Conservation (phyloP, 2,113 vertebrate genomes). For the Nettapus auritus region DNA sequence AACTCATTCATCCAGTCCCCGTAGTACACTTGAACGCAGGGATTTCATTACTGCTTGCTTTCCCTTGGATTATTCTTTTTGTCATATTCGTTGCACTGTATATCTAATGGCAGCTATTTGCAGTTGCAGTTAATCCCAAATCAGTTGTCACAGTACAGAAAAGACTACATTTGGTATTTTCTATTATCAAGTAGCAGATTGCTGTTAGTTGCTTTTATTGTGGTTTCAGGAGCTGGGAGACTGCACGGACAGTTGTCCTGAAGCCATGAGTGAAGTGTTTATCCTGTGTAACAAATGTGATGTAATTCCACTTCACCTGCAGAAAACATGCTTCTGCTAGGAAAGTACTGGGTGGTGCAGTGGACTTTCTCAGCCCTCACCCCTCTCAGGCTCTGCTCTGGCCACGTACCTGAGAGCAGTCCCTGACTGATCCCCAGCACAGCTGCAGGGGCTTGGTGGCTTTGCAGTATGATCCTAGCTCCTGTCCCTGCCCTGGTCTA, state of each 20-base stretch:
- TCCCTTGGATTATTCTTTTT: neutral
- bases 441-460: neutral
- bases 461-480: neutral
- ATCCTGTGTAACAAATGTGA: neutral
- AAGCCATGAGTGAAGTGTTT: neutral
- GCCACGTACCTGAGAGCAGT: neutral
- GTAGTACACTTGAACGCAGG: neutral
- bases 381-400: neutral
- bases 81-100: neutral
- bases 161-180: neutral
- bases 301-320: neutral
- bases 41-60: neutral
- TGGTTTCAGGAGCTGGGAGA: neutral
- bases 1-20: neutral
- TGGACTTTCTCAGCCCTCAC: neutral
- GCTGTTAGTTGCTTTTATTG: neutral
- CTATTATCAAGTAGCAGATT: neutral
- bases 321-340: neutral
- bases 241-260: fast-evolving
- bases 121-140: neutral
- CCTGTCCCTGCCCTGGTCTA: fast-evolving
- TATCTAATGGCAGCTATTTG: neutral
- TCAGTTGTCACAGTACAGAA: neutral
- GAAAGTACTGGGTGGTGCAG: neutral
- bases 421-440: neutral